Evolutionary conservation across 2,888 invertebrate species (phyloP).

Genomic region (Leptopterna dolabrata): DNA sequence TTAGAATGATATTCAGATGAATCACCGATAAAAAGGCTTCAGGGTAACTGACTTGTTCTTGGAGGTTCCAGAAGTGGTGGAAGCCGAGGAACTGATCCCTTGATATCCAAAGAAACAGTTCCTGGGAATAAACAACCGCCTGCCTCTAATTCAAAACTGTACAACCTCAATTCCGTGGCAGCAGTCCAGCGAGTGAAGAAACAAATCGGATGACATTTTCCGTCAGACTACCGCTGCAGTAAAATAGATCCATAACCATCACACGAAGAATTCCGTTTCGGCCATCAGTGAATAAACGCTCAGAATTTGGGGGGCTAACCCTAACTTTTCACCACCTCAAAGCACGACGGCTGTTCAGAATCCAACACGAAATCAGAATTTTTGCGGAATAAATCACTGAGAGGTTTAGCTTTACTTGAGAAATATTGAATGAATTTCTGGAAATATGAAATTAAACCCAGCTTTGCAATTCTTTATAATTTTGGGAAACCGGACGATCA

Average conservation of each 20-base stretch:
- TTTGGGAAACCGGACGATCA: slow-evolving; percentile 30
- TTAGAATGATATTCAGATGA: too few relatives aligned
- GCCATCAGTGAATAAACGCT: slow-evolving; percentile 27
- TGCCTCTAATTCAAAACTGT: too few relatives aligned
- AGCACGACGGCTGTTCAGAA: not conserved
- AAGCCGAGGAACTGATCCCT: too few relatives aligned
- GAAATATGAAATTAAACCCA: slow-evolving; percentile 53
- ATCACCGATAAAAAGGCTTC: too few relatives aligned
- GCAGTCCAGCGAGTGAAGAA: slow-evolving; percentile 65
- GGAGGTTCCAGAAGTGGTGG: too few relatives aligned
- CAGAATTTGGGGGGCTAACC: slow-evolving; percentile 27
- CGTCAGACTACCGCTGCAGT: too few relatives aligned
- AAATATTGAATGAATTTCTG: slow-evolving; percentile 53
- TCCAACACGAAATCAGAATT: not conserved
- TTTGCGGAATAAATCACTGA: slow-evolving; percentile 29
- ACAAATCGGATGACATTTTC: slow-evolving; percentile 61
- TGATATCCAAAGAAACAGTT: slow-evolving; percentile 65
- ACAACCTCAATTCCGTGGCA: slow-evolving; percentile 64
- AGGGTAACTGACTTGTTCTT: too few relatives aligned
- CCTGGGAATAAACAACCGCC: slow-evolving; percentile 65
- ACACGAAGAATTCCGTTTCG: slow-evolving; percentile 51
- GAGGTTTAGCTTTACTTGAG: slow-evolving; percentile 38
- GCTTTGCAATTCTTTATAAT: slow-evolving; percentile 25
- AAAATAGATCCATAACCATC: too few relatives aligned
- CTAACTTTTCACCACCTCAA: not conserved